A percentile compares a stretch with the other conserved stretches of the same genome.
These are phyloP conservation scores for Pammene aurita DNA, from an alignment of 2,888 invertebrate species.

Conservation along the genomic window DNA sequence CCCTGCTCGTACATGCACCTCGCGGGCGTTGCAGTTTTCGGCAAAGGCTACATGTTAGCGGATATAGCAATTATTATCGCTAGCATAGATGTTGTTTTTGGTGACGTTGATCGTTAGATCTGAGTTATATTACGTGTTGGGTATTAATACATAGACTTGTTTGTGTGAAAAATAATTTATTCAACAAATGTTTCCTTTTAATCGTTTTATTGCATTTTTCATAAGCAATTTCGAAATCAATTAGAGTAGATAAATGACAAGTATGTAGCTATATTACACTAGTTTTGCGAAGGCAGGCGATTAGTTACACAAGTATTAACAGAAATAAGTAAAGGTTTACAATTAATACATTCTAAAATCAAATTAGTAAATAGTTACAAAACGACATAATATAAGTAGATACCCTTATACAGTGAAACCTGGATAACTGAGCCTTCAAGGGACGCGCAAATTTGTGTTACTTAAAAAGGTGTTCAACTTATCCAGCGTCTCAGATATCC, in stretches of 20 bases:
- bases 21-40: conserved; percentile 85
- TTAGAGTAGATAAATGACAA: conserved; percentile 14
- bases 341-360: no score
- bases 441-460: no score
- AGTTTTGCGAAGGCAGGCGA: no score
- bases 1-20: conserved; percentile 84
- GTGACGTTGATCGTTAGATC: conserved; percentile 83
- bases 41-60: conserved; percentile 87
- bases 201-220: neutral
- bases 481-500: no score
- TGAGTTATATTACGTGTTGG: neutral
- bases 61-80: conserved; percentile 92
- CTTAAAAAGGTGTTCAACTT: no score
- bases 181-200: conserved; percentile 13
- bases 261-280: neutral
- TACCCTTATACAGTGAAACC: no score
- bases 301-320: neutral
- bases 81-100: conserved; percentile 85
- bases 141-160: conserved; percentile 1
- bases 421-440: no score
- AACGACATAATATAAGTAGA: no score
- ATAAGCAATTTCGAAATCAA: conserved; percentile 1
- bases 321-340: neutral
- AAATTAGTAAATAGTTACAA: no score
- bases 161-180: conserved; percentile 34